These are phyloP conservation scores for Callaeas wilsoni DNA, from an alignment of 2,113 vertebrate genomes.

Conservation along the genomic window DNA sequence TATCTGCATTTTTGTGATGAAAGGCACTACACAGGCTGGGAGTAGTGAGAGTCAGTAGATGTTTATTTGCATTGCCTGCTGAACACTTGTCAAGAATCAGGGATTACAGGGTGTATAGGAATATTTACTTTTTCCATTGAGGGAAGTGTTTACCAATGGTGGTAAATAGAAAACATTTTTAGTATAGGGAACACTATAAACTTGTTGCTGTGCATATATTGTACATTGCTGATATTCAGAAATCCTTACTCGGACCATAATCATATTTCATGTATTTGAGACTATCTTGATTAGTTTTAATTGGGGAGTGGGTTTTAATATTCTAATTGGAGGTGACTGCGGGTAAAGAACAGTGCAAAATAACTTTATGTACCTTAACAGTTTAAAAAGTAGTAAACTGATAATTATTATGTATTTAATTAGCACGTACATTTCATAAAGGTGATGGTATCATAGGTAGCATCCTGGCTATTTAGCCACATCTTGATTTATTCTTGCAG, in stretches of 20 bases:
- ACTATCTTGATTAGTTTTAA: neutral
- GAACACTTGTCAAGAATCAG: neutral
- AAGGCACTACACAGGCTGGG: rapidly evolving
- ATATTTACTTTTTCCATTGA: neutral
- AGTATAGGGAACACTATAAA: neutral
- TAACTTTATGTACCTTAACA: neutral
- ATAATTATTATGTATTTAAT: neutral
- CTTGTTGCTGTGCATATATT: neutral
- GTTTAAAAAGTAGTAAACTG: neutral
- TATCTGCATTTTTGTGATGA: neutral
- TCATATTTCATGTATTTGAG: neutral
- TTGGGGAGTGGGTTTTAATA: neutral
- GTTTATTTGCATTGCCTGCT: neutral
- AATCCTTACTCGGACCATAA: neutral
- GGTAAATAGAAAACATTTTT: neutral
- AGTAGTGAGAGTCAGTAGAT: neutral
- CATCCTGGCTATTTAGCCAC: neutral
- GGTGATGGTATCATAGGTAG: neutral
- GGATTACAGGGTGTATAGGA: neutral
- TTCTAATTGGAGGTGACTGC: neutral
- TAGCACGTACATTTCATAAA: neutral
- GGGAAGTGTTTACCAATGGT: neutral
- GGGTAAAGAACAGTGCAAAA: neutral
- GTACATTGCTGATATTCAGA: neutral
- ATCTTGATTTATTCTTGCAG: neutral